Base-by-base conservation (phyloP, 2,797 vertebrate species). In the Spatula clypeata region DNA sequence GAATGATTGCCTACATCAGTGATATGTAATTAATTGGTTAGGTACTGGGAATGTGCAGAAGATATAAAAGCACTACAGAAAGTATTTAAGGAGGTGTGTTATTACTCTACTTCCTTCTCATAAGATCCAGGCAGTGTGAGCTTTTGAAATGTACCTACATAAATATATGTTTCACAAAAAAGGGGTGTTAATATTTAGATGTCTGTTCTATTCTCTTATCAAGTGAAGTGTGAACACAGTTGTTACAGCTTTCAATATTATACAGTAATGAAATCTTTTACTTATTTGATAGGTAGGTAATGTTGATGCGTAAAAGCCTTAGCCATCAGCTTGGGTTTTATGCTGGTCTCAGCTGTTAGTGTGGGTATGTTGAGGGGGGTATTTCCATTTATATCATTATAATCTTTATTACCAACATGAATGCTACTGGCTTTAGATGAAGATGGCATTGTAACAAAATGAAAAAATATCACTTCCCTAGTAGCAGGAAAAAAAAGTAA, bases 21-120 rank as follows among this genome's bases (percentile, higher is more conserved):
- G 82, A 75, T 36, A 80, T 81, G 61, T 77, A 91, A 94, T 88
- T 92, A 95, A 89, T 95, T 85, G 84, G 42, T 65, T 79, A 60
- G 66, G 66, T 79, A 69, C 42, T 79, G 58, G 58, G n/a, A 88
- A 86, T 60, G 31, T 62, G 42, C 51, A 71, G 54, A 51, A 79
- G 73, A 53, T 45, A 18, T 57, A 75, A 87, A 90, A 77, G 36
- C 34, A 42, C 32, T 85, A 19, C n/a, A 55, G 36, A 75, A 91
- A 51, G 49, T 45, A 13, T 67, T 82, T 77, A 49, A 54, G 36
- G 66, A 65, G n/a, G 15, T 67, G 31, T 64, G 55, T n/a, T 11
- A 4, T 31, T 79, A 17, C 18, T 85, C 20, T 58, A 0, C 10
- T 67, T 79, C 18, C 9, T 71, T 87, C 44, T 15, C 4, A 12